Evolutionary conservation across 2,888 invertebrate genomes (phyloP), one percentile per base, ranked within the genome.

Genomic region (Hypsopygia costalis): DNA sequence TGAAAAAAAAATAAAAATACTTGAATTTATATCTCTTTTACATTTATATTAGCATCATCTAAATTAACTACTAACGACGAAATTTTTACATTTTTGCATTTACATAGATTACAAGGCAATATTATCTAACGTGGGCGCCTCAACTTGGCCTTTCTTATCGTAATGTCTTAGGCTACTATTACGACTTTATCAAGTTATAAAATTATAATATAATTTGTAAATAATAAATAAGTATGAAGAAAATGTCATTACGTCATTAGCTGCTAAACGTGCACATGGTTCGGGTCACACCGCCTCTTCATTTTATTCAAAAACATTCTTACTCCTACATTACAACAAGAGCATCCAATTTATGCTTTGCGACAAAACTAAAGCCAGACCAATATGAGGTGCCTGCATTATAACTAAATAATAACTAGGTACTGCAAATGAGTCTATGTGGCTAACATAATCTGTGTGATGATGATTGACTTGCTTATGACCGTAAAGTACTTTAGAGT

Each of bases 101-200:
- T 86, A 85, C 81, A 85, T 80, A 82, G 69, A 80, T 77, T 81
- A 81, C 78, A 83, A 81, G 73, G 75, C 70, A 67, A 67, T 67
- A 56, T 25, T 25, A 55, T 59, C 67, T 59, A 49, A 40, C 16
- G 4, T 40, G 28, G 32, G 12, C 34, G 43, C 52, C 52, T 49
- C 58, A 53, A 43, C 49, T 47, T 45, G 49, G 43, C 37, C 22
- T 51, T 42, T 20, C 9, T 36, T 10, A n/a, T n/a, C n/a, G n/a
- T n/a, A n/a, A n/a, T n/a, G n/a, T n/a, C n/a, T n/a, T n/a, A n/a
- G n/a, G n/a, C n/a, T n/a, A n/a, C n/a, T n/a, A n/a, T n/a, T n/a
- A n/a, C n/a, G n/a, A n/a, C n/a, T n/a, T n/a, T n/a, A n/a, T n/a
- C n/a, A n/a, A n/a, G n/a, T n/a, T n/a, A n/a, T n/a, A n/a, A n/a